phyloP scores from a whole-genome alignment of 2,888 invertebrate genomes.

The Neuroscelio doddi region DNA sequence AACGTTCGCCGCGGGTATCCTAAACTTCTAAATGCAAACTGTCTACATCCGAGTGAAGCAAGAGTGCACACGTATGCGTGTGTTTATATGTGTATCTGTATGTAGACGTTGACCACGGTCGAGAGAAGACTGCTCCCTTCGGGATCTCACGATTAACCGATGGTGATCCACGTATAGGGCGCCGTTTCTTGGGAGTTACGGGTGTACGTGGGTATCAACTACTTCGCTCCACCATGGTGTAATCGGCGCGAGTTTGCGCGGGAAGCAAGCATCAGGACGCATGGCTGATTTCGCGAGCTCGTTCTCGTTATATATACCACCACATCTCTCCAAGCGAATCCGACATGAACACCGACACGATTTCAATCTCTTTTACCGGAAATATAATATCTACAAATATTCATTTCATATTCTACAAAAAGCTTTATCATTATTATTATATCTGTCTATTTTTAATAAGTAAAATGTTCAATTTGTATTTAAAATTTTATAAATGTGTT shows the following conservation, averaged over 20 bases:
- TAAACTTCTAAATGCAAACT: constrained; percentile 42
- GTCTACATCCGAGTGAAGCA: constrained; percentile 5
- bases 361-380: constrained; percentile 2
- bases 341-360: constrained; percentile 15
- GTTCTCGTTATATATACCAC: constrained; percentile 8
- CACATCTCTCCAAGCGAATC: constrained; percentile 16
- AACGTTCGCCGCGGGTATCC: constrained; percentile 60
- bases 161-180: constrained; percentile 11
- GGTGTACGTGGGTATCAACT: constrained; percentile 10
- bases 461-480: no score
- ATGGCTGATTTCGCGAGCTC: constrained; percentile 13
- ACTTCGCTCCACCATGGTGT: background rate
- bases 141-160: constrained; percentile 13
- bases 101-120: constrained; percentile 4
- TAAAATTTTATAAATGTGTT: no score
- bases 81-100: background rate
- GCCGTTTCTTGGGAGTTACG: background rate
- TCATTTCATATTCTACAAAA: no score
- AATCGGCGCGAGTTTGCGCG: background rate
- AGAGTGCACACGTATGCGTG: constrained; percentile 5
- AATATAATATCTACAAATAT: background rate
- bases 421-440: no score
- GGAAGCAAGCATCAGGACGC: constrained; percentile 9
- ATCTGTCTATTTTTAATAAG: no score
- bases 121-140: constrained; percentile 15